Conservation (phyloP, 2,797 vertebrate genomes). For the Phataginus tricuspis region DNA sequence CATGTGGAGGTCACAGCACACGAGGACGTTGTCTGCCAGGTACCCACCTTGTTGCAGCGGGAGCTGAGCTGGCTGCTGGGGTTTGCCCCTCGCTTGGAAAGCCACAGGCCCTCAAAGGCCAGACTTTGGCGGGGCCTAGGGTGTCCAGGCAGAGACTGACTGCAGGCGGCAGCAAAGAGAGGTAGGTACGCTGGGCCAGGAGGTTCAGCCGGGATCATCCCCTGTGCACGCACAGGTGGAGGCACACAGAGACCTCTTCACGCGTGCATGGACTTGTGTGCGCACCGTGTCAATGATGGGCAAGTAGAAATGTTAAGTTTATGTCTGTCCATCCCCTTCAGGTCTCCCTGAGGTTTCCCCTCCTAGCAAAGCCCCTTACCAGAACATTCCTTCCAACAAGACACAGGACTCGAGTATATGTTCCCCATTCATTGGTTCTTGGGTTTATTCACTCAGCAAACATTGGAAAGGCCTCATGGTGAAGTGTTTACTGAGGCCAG, state of each 20-base stretch:
- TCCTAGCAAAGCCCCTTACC: not conserved
- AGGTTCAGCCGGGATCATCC: not conserved
- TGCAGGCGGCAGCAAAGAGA: not conserved
- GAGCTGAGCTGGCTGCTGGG: not conserved
- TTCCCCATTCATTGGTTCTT: not conserved
- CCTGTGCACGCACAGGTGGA: accelerated
- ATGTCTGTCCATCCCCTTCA: accelerated
- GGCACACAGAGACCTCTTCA: not conserved
- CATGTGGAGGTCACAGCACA: not conserved
- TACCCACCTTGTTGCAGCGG: not conserved
- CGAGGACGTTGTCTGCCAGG: not conserved
- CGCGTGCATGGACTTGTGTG: not conserved
- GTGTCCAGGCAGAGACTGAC: not conserved
- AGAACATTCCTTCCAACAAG: accelerated
- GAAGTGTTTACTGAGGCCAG: accelerated
- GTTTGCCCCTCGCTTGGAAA: accelerated
- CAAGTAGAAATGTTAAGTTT: accelerated
- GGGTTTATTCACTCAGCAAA: not conserved
- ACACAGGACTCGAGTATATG: accelerated
- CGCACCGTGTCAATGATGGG: accelerated
- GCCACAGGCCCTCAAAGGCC: not conserved
- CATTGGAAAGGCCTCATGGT: not conserved
- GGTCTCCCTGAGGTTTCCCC: not conserved
- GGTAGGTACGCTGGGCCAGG: not conserved
- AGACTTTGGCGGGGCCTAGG: accelerated